phyloP scores from a whole-genome alignment of 2,888 invertebrate genomes.

The Hedychridium roseum region DNA sequence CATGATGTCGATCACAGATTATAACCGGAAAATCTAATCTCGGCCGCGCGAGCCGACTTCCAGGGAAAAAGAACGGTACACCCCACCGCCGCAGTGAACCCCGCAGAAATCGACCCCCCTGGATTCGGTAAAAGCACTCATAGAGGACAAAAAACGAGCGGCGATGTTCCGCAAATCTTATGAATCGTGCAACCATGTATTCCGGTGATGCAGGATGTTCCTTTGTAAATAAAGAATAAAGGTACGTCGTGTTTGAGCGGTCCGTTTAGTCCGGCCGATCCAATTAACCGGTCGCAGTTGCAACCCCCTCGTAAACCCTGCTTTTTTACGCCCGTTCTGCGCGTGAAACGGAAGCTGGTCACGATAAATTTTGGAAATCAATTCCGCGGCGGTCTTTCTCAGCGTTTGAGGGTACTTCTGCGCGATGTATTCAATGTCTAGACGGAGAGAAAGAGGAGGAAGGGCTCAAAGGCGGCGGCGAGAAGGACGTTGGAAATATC shows the following conservation, averaged over 20 bases:
- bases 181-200: too few relatives aligned
- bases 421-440: slow-evolving; percentile 1
- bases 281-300: slow-evolving; percentile 49
- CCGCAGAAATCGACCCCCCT: too few relatives aligned
- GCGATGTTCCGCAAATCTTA: too few relatives aligned
- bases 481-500: not conserved
- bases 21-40: too few relatives aligned
- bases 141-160: too few relatives aligned
- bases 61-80: too few relatives aligned
- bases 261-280: slow-evolving; percentile 41
- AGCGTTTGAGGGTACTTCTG: slow-evolving; percentile 2
- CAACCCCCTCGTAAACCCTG: slow-evolving; percentile 52
- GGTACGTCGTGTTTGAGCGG: slow-evolving; percentile 16
- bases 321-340: slow-evolving; percentile 52
- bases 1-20: slow-evolving; percentile 14
- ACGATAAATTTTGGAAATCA: slow-evolving; percentile 62
- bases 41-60: too few relatives aligned
- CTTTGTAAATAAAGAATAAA: too few relatives aligned
- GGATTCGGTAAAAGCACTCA: too few relatives aligned
- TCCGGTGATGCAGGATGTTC: too few relatives aligned
- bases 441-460: slow-evolving; percentile 1
- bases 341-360: slow-evolving; percentile 59
- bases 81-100: too few relatives aligned
- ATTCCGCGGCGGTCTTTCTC: slow-evolving; percentile 41
- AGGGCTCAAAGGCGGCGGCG: slow-evolving; percentile 5